Evolutionary conservation across 2,797 vertebrate species (phyloP), one percentile per base, ranked within the genome.

Genomic region (Lepus oiostolus): DNA sequence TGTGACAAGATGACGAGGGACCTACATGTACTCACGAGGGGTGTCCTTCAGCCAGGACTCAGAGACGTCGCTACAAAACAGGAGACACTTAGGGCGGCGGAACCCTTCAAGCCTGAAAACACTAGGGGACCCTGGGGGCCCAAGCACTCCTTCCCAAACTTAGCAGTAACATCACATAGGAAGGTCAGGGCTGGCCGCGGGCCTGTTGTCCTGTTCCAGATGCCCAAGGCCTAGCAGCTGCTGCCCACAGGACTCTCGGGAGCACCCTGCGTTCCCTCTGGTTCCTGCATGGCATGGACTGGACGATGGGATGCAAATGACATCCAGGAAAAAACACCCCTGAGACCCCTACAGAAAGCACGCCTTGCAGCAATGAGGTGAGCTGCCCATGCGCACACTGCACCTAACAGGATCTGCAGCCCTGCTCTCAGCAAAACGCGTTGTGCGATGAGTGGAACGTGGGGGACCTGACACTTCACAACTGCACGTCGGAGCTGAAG

Each of bases 161-260:
- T 93, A 91, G 72, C 95, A 85, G 54, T 74, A 63, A 71, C 8
- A 30, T 75, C 54, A 87, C 38, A 93, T 85, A 93, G 54, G 21
- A 81, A 79, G 28, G 68, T 38, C 7, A 2, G 5, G 14, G 24
- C 2, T 67, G 16, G n/a, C 28, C 38, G 13, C 54, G 17, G 4
- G 3, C n/a, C 3, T 80, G 28, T 30, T 60, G 9, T 30, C 68
- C 63, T 30, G 11, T 30, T 75, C 28, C 84, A 72, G 71, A 14
- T 28, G 75, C 24, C 75, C 4, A 47, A 35, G 21, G 75, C 28
- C 67, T 90, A 63, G 52, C 12, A 10, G 63, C 26, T 72, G 16
- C n/a, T 38, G 32, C 42, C 79, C 17, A 38, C n/a, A 52, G 60
- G 84, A n/a, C 62, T 63, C 28, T 54, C 7, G 47, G 58, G 1